phyloP scores from a whole-genome alignment of 30 jellyfish, hydroid and myxozoan species.

The Aurelia aurita complex sp. Pacific region DNA sequence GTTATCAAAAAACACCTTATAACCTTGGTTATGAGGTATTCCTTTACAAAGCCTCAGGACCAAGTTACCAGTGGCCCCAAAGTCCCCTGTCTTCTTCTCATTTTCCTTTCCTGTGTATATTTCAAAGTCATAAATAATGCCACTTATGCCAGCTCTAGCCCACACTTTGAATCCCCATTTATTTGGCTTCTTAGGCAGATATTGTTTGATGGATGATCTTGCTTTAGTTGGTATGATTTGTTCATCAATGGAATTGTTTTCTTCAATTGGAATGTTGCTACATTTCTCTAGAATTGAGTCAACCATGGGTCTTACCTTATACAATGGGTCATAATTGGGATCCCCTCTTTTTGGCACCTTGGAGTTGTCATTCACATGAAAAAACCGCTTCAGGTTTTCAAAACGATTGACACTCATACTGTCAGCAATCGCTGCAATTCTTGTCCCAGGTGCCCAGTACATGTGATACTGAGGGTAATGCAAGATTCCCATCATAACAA shows the following conservation, averaged over 20 bases:
- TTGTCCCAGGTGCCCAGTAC: slow-evolving; percentile 10
- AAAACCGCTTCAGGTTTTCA: slow-evolving; percentile 10
- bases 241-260: slow-evolving; percentile 39
- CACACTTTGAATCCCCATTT: slow-evolving; percentile 47
- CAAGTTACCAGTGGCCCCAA: too few species aligned
- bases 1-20: too few species aligned
- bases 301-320: slow-evolving; percentile 26
- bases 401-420: neutral
- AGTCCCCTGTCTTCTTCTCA: too few species aligned
- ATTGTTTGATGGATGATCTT: slow-evolving; percentile 31
- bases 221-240: slow-evolving; percentile 40
- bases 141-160: slow-evolving; percentile 12
- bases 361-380: slow-evolving; percentile 5
- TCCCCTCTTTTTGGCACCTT: slow-evolving; percentile 11
- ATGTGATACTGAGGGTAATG: neutral
- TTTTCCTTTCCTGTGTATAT: too few species aligned
- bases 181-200: slow-evolving; percentile 42
- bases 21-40: too few species aligned
- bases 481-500: slow-evolving; percentile 12
- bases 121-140: too few species aligned
- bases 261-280: neutral
- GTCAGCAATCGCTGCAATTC: neutral
- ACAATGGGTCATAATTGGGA: slow-evolving; percentile 28
- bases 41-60: too few species aligned
- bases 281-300: slow-evolving; percentile 3